Evolutionary conservation across 30 jellyfish, hydroid and myxozoan species (phyloP), one percentile per base, ranked within the genome.

Genomic region (Hydractinia echinata): DNA sequence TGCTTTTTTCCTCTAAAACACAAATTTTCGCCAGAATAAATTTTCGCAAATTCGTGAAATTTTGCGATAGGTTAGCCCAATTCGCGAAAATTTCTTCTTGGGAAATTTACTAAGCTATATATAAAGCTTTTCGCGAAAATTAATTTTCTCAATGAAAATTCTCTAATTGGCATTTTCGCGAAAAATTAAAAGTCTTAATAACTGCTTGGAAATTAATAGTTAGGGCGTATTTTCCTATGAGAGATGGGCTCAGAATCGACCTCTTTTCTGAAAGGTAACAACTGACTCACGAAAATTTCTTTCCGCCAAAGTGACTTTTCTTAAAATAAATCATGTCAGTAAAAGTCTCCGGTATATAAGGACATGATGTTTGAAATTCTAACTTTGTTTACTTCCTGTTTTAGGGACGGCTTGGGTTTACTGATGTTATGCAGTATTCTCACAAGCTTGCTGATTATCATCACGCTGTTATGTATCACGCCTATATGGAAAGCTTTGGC

Each of bases 401-500:
- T 30, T 56, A 94, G 99, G 48, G 72, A 78, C 55, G 99, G 99
- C 1, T 87, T 94, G 49, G 84, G 96, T 4, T 81, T 94, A 67
- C 84, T 85, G 44, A 84, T 88, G 9, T 81, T 94, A 71, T 86
- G 97, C 50, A 95, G 95, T 11, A 49, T 94, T 81, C 85, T 94
- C 53, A 84, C 87, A 52, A 58, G 95, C 8, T 49, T 88, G 51
- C 73, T 88, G 58, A 73, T 94, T 6, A 58, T 79, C 10, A 61
- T 85, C 71, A 77, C 81, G 52, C 84, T 94, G 79, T n/a, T 94
- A 48, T 94, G 99, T 66, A 90, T 94, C 80, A 94, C 99, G 5
- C 99, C 99, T 10, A 84, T 94, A 53, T 94, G 99, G 99, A 94
- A 94, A 76, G 96, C 99, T 8, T 88, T 88, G 96, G 96, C 96